Conservation (phyloP, 2,113 vertebrate genomes). For the Herpetotheres cachinnans region DNA sequence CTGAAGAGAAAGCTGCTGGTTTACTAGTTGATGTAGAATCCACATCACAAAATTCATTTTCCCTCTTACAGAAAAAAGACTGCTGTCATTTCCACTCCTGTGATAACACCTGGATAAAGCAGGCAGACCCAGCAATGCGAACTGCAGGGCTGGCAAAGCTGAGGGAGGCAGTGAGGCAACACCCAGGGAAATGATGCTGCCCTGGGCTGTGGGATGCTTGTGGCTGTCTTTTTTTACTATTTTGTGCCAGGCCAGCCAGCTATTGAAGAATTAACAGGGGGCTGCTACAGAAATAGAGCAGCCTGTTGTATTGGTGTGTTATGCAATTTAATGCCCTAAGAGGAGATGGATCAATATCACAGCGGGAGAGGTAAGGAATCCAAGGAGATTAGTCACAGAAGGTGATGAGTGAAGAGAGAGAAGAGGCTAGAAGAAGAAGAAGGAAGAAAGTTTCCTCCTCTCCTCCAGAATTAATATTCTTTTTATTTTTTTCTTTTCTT, state of each 20-base stretch:
- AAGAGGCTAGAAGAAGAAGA: neutral
- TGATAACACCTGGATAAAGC: neutral
- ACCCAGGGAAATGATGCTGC: neutral
- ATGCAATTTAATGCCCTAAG: neutral
- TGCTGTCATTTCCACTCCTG: neutral
- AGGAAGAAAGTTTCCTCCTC: neutral
- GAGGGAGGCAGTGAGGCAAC: neutral
- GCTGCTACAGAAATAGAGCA: neutral
- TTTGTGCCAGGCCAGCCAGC: neutral
- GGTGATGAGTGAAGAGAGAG: neutral
- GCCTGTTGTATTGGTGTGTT: neutral
- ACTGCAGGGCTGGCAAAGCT: neutral
- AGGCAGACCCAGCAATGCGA: neutral
- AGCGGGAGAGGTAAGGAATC: neutral
- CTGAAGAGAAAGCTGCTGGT: neutral
- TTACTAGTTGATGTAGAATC: neutral
- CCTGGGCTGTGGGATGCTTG: neutral
- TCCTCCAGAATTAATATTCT: neutral
- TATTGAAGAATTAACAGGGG: neutral
- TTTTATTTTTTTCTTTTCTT: neutral
- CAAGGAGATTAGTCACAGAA: neutral
- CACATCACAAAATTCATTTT: neutral
- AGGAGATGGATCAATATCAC: neutral
- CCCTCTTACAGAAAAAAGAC: neutral
- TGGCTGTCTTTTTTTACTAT: neutral